A percentile compares a stretch with the other conserved stretches of the same genome.
These are phyloP conservation scores for Brassicogethes aeneus DNA, from an alignment of 2,888 invertebrate genomes.

Conservation along the genomic window DNA sequence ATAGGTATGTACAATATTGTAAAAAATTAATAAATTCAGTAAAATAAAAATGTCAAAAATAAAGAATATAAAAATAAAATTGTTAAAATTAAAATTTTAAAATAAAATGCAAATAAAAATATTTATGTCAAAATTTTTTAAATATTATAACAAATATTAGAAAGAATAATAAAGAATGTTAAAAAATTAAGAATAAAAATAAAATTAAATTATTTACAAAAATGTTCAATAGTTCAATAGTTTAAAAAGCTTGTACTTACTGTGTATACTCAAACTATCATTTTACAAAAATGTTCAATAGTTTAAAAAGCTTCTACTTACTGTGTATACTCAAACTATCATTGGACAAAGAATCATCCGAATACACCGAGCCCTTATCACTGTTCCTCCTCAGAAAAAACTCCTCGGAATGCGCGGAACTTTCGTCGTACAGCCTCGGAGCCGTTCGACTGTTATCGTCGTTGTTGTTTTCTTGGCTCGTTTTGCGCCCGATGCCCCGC, in stretches of 20 bases:
- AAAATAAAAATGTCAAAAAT: too few relatives aligned
- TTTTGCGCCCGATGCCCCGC: conserved; percentile 53
- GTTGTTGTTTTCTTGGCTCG: conserved; percentile 53
- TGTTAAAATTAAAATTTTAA: too few relatives aligned
- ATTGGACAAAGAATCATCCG: conserved; percentile 65
- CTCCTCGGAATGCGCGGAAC: conserved; percentile 26
- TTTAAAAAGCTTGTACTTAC: conserved; percentile 2
- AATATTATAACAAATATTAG: too few relatives aligned
- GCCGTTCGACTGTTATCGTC: conserved; percentile 11
- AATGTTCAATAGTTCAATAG: too few relatives aligned
- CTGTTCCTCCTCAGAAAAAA: conserved; percentile 55
- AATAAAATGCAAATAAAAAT: too few relatives aligned
- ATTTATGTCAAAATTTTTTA: too few relatives aligned
- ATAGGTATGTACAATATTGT: too few relatives aligned
- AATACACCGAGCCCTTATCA: conserved; percentile 61
- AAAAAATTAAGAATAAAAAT: too few relatives aligned
- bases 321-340: conserved; percentile 41
- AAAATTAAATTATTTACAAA: too few relatives aligned
- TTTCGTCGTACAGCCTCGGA: conserved; percentile 6
- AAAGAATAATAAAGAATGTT: too few relatives aligned
- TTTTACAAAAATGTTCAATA: conserved; percentile 55
- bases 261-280: conserved; percentile 41
- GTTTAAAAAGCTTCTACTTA: conserved; percentile 2
- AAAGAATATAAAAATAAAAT: too few relatives aligned
- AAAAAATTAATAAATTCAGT: too few relatives aligned